Conservation (phyloP, 2,113 vertebrate species). For the Rhynchomys soricoides region DNA sequence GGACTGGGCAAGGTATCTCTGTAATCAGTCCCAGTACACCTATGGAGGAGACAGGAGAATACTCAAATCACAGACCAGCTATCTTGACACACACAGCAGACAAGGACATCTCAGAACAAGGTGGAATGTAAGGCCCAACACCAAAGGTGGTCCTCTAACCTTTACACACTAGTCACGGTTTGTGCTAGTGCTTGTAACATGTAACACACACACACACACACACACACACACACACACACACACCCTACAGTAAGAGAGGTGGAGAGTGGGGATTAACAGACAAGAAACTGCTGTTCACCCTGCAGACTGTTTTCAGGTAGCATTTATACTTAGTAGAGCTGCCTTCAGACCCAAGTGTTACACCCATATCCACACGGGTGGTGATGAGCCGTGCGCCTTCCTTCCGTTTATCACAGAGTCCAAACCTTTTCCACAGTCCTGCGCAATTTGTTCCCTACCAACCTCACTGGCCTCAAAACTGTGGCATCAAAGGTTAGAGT, state of each 20-base stretch:
- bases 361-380: constrained; percentile 5
- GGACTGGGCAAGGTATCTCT: background rate
- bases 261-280: background rate
- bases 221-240: background rate
- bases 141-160: background rate
- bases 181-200: no score
- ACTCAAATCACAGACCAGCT: background rate
- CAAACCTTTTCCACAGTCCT: background rate
- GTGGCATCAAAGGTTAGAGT: background rate
- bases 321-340: background rate
- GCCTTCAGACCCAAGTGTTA: constrained; percentile 43
- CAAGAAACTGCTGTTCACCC: background rate
- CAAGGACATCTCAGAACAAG: background rate
- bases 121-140: background rate
- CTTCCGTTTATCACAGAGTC: constrained; percentile 48
- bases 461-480: constrained; percentile 11
- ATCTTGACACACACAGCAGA: background rate
- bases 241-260: background rate
- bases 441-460: background rate
- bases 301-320: constrained; percentile 32
- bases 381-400: background rate
- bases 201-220: background rate
- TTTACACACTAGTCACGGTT: background rate
- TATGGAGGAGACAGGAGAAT: background rate
- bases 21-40: background rate